Conservation (phyloP, 2,113 vertebrate genomes). For the Antechinus flavipes region DNA sequence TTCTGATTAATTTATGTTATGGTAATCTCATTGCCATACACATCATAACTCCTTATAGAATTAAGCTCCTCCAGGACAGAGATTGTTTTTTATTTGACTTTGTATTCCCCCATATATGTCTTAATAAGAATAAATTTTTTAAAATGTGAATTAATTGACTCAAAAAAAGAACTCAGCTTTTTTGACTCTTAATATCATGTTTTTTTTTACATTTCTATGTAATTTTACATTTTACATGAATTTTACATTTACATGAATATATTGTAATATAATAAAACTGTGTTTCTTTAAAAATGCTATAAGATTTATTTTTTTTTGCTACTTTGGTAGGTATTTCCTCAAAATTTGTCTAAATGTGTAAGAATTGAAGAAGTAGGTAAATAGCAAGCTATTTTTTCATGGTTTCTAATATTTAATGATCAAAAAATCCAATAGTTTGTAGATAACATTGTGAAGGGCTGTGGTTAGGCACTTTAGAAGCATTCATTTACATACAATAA, state of each 20-base stretch:
- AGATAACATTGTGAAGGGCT: not conserved
- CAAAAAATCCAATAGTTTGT: not conserved
- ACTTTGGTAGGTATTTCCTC: too few relatives aligned
- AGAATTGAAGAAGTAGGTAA: not conserved
- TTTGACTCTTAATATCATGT: not conserved
- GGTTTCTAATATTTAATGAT: not conserved
- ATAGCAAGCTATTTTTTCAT: not conserved
- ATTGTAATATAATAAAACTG: not conserved
- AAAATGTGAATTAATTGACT: not conserved
- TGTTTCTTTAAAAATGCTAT: not conserved
- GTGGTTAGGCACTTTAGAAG: not conserved
- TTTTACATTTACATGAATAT: not conserved
- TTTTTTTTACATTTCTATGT: not conserved
- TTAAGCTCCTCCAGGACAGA: not conserved
- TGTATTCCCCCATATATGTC: not conserved
- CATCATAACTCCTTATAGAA: not conserved
- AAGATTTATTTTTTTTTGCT: not conserved
- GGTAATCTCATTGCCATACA: not conserved
- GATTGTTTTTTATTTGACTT: not conserved
- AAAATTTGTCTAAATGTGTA: too few relatives aligned
- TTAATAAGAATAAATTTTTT: not conserved
- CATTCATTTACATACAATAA: not conserved
- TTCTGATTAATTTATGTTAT: not conserved
- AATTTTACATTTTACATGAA: too few relatives aligned
- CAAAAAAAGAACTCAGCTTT: not conserved